Evolutionary conservation across 1,140 invertebrate species (phyloP).

Genomic region (Gerris buenoi): DNA sequence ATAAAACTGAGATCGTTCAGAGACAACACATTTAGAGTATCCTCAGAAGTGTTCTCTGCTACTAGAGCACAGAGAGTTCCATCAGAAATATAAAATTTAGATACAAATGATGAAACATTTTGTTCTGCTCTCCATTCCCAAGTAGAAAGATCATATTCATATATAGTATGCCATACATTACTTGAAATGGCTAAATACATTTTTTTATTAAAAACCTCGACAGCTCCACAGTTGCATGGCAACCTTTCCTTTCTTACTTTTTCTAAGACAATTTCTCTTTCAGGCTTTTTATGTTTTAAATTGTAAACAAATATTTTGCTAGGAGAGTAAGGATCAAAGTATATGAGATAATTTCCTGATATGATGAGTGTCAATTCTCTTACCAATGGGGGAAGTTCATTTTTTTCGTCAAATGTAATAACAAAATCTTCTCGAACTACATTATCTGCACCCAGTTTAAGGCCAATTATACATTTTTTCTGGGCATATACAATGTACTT

Average conservation of each 20-base stretch:
- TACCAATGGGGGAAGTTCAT: neutral
- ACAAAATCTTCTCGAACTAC: neutral
- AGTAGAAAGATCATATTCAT: neutral
- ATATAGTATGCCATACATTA: neutral
- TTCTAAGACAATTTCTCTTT: neutral
- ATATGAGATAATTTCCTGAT: neutral
- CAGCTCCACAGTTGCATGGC: neutral
- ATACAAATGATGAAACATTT: neutral
- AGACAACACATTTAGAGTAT: slow-evolving; percentile 5
- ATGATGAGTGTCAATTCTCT: neutral
- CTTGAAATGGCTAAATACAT: neutral
- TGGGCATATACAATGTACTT: slow-evolving; percentile 5
- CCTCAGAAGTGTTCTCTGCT: neutral
- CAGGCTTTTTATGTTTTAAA: neutral
- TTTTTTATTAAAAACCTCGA: neutral
- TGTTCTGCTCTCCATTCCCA: neutral
- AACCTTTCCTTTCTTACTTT: neutral
- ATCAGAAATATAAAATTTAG: neutral
- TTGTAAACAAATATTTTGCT: slow-evolving; percentile 7
- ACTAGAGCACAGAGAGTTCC: neutral
- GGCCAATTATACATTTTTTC: slow-evolving; percentile 2
- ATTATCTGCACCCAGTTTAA: neutral
- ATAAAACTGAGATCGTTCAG: neutral
- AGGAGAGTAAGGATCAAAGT: neutral
- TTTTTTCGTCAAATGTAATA: slow-evolving; percentile 2